Conservation (phyloP, 2,113 vertebrate genomes). For the Lophochroa leadbeateri region DNA sequence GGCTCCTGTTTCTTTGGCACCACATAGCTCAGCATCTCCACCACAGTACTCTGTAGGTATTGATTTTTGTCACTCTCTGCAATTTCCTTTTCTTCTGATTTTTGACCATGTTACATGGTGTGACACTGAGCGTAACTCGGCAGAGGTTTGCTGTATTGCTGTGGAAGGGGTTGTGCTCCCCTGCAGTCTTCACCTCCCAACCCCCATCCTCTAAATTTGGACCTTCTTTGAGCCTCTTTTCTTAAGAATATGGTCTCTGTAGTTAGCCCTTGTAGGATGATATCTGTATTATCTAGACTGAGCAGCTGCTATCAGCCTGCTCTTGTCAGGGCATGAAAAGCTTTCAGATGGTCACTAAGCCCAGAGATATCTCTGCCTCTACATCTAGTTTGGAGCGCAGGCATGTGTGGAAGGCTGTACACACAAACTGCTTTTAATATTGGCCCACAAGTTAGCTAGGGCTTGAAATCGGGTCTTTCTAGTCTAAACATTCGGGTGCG, state of each 20-base stretch:
- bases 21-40: not conserved
- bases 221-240: not conserved
- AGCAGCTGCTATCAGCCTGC: not conserved
- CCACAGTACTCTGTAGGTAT: not conserved
- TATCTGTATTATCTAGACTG: not conserved
- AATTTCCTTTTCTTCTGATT: not conserved
- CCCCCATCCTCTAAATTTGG: not conserved
- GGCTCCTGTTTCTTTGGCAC: not conserved
- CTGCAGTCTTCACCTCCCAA: not conserved
- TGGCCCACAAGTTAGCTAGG: not conserved
- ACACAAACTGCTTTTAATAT: not conserved
- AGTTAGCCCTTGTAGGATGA: not conserved
- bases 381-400: not conserved
- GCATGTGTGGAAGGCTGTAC: accelerated
- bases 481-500: not conserved
- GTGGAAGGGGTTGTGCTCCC: not conserved
- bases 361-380: not conserved
- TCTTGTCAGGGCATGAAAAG: accelerated
- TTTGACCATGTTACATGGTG: accelerated
- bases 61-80: not conserved
- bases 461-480: not conserved
- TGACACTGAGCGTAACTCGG: accelerated
- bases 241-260: not conserved
- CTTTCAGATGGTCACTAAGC: not conserved
- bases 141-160: accelerated